Percentiles rank a stretch among this genome's conserved stretches.
These are phyloP conservation scores for Acronicta leporina DNA, from an alignment of 2,888 invertebrate genomes.

Conservation along the genomic window DNA sequence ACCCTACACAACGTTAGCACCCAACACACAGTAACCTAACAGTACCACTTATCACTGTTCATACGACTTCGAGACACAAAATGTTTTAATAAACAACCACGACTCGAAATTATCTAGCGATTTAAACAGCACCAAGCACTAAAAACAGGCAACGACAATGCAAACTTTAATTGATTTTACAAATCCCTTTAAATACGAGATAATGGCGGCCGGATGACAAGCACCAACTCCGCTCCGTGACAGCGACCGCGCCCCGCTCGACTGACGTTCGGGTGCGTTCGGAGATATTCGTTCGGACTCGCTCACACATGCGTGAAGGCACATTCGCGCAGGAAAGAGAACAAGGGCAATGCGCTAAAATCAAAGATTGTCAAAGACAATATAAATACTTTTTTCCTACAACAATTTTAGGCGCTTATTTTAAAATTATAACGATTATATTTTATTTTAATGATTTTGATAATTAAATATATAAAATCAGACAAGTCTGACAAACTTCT, in stretches of 20 bases:
- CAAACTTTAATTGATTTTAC: slow-evolving; percentile 86
- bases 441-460: too few species aligned
- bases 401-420: slow-evolving; percentile 43
- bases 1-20: slow-evolving; percentile 84
- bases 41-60: slow-evolving; percentile 82
- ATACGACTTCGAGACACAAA: slow-evolving; percentile 63
- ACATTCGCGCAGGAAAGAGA: slow-evolving; percentile 76
- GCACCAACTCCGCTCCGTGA: slow-evolving; percentile 89
- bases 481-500: too few species aligned
- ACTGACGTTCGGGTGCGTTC: slow-evolving; percentile 87
- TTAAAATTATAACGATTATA: slow-evolving; percentile 25
- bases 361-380: slow-evolving; percentile 65
- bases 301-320: slow-evolving; percentile 87
- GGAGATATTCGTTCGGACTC: slow-evolving; percentile 84
- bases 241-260: slow-evolving; percentile 90
- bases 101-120: slow-evolving; percentile 62
- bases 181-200: slow-evolving; percentile 89
- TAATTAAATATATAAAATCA: too few species aligned
- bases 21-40: slow-evolving; percentile 85
- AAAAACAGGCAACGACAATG: slow-evolving; percentile 77
- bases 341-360: slow-evolving; percentile 69
- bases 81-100: slow-evolving; percentile 57
- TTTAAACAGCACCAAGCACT: slow-evolving; percentile 72
- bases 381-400: slow-evolving; percentile 40
- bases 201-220: slow-evolving; percentile 90